Evolutionary conservation across 2,113 vertebrate species (phyloP).

Genomic region (Scytalopus superciliaris): DNA sequence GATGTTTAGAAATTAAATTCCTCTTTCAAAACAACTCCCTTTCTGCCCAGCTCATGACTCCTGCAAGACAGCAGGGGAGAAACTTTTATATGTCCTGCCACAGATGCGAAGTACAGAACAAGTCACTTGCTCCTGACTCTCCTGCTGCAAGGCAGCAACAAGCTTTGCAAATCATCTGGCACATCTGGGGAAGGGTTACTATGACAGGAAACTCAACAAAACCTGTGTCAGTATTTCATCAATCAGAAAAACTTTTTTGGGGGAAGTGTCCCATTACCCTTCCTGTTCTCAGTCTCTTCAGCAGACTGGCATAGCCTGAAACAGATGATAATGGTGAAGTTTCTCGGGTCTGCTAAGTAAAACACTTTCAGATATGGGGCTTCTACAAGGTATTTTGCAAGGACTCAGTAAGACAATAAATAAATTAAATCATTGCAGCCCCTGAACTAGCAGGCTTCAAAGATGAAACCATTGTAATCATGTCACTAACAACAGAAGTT

Average conservation of each 20-base stretch:
- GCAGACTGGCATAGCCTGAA: not conserved
- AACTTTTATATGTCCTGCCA: not conserved
- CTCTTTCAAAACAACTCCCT: not conserved
- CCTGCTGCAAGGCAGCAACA: not conserved
- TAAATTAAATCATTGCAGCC: not conserved
- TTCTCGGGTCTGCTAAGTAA: not conserved
- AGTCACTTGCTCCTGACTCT: not conserved
- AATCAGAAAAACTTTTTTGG: not conserved
- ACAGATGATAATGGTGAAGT: not conserved
- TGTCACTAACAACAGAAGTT: not conserved
- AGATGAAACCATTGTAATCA: not conserved
- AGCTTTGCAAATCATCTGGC: not conserved
- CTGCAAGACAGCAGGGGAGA: not conserved
- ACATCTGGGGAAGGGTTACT: not conserved
- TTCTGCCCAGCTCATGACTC: not conserved
- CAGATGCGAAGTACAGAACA: not conserved
- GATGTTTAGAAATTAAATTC: accelerated
- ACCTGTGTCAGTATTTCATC: not conserved
- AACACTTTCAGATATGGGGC: not conserved
- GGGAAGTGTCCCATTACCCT: not conserved
- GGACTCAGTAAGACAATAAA: not conserved
- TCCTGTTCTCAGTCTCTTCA: not conserved
- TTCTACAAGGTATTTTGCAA: not conserved
- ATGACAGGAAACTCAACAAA: not conserved
- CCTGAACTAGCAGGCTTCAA: not conserved